Conservation (phyloP, 2,797 vertebrate genomes). For the Pipistrellus nathusii region DNA sequence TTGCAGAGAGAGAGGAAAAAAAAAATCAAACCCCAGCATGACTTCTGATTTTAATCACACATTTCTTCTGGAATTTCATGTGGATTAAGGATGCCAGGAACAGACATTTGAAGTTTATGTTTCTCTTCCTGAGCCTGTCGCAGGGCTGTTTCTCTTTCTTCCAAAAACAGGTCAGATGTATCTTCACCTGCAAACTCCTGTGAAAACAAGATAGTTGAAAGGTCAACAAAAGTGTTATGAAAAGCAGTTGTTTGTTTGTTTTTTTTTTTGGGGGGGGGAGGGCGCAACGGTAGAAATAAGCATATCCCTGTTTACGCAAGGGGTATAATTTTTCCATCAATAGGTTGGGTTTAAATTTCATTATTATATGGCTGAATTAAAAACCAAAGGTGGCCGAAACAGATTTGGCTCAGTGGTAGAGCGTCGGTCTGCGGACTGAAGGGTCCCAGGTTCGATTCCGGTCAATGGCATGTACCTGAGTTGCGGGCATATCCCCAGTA, state of each 20-base stretch:
- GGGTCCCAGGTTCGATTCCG: too few relatives aligned
- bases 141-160: conserved; percentile 97
- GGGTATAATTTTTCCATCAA: not conserved
- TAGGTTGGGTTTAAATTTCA: not conserved
- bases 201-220: conserved; percentile 40
- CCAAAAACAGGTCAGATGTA: conserved; percentile 97
- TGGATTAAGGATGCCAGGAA: conserved; percentile 99
- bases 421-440: too few relatives aligned
- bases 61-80: conserved; percentile 99
- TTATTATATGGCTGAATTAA: not conserved
- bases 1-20: conserved; percentile 83
- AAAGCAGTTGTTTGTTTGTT: not conserved
- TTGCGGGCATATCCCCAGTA: too few relatives aligned
- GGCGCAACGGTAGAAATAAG: not conserved
- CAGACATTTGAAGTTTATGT: conserved; percentile 99
- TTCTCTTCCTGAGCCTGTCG: conserved; percentile 99
- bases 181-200: conserved; percentile 99
- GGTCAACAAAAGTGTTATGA: not conserved
- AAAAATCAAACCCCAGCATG: conserved; percentile 81
- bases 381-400: not conserved
- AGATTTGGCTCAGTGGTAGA: too few relatives aligned
- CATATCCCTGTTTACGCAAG: not conserved
- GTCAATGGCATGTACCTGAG: too few relatives aligned
- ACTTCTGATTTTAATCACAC: conserved; percentile 94
- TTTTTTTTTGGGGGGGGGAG: too few relatives aligned